These are phyloP conservation scores for Gymnothorax reevesii DNA, from an alignment of 2,797 vertebrate genomes.

Conservation along the genomic window DNA sequence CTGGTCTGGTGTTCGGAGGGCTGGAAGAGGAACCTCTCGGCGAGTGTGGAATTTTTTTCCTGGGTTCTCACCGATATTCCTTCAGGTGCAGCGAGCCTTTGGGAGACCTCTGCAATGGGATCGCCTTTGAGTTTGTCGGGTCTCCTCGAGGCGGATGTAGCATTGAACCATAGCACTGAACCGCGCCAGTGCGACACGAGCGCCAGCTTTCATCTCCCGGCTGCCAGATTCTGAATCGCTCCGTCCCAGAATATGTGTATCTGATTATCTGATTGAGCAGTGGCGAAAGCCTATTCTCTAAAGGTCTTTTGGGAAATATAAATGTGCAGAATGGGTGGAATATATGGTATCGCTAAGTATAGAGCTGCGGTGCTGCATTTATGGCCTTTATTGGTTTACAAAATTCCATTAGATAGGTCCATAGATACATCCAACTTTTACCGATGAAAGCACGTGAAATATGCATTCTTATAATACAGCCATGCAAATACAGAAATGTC, in stretches of 20 bases:
- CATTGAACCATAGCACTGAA: background rate
- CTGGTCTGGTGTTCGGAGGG: background rate
- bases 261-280: too few relatives aligned
- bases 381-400: too few relatives aligned
- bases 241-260: background rate
- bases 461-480: too few relatives aligned
- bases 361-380: too few relatives aligned
- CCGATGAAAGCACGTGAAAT: too few relatives aligned
- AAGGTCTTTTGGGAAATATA: background rate
- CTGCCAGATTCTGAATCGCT: background rate
- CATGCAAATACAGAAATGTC: too few relatives aligned
- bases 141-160: background rate
- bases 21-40: background rate
- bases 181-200: background rate
- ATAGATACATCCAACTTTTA: too few relatives aligned
- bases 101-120: background rate
- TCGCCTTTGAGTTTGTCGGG: background rate
- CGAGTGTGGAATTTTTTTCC: background rate
- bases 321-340: background rate
- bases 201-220: background rate
- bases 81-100: background rate
- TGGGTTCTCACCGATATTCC: background rate
- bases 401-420: too few relatives aligned
- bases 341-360: too few relatives aligned
- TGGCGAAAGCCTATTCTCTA: background rate